Percentiles rank a stretch among this genome's conserved stretches.
Conservation (phyloP, 2,113 vertebrate species). For the Electrona antarctica region DNA sequence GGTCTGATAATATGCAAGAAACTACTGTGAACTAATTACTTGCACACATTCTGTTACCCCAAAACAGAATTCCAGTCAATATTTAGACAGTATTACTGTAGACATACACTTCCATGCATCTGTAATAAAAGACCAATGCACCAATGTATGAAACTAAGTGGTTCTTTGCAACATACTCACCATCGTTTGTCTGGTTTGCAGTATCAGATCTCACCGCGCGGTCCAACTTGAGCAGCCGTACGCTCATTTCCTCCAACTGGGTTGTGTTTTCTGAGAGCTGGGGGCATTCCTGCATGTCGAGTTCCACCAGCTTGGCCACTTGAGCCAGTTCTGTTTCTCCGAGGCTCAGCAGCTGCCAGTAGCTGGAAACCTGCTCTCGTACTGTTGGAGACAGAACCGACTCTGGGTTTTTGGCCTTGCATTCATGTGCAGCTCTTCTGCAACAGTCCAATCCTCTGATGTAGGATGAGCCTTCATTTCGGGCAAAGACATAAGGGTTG, state of each 20-base stretch:
- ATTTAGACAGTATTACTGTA: too few species aligned
- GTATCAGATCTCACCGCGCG: conserved; percentile 33
- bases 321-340: conserved; percentile 54
- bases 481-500: conserved; percentile 72
- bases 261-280: conserved; percentile 49
- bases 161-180: conserved; percentile 35
- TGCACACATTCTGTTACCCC: too few species aligned
- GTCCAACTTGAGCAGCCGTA: conserved; percentile 64
- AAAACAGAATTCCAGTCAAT: too few species aligned
- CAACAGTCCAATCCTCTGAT: conserved; percentile 72
- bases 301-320: conserved; percentile 57
- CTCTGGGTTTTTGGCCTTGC: conserved; percentile 69
- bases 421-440: conserved; percentile 65
- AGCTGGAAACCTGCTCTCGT: conserved; percentile 69
- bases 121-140: background rate
- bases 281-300: conserved; percentile 53
- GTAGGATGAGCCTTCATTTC: conserved; percentile 72
- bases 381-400: conserved; percentile 64
- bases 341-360: conserved; percentile 74
- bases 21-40: too few species aligned
- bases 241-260: conserved; percentile 65
- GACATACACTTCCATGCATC: background rate
- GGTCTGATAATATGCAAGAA: too few species aligned
- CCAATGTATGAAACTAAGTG: background rate
- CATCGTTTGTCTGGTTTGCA: conserved; percentile 33